Evolutionary conservation across 2,797 vertebrate species (phyloP).

Genomic region (Smutsia temminckii): DNA sequence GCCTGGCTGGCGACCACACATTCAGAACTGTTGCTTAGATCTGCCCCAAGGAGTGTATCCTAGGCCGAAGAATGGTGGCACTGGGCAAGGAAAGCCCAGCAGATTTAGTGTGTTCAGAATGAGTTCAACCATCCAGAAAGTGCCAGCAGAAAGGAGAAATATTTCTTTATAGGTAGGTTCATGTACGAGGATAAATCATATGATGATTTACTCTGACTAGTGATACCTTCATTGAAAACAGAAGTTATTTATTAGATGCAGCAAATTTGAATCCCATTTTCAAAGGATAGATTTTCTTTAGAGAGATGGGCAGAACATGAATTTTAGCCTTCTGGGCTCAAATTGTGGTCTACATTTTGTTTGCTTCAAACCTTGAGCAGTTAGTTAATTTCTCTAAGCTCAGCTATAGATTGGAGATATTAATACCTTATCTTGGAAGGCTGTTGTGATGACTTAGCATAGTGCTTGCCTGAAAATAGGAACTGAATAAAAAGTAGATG

Average conservation of each 20-base stretch:
- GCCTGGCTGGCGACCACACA: neutral
- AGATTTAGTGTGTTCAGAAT: constrained; percentile 37
- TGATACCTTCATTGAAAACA: neutral
- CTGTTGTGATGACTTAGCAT: neutral
- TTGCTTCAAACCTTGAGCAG: constrained; percentile 40
- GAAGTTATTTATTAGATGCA: constrained; percentile 31
- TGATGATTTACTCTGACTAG: neutral
- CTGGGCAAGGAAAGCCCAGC: neutral
- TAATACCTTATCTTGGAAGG: constrained; percentile 23
- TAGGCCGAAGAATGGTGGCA: constrained; percentile 3
- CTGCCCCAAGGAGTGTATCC: neutral
- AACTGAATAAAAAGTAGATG: neutral
- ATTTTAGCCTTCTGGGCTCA: neutral
- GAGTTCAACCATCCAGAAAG: neutral
- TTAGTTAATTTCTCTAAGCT: constrained; percentile 45
- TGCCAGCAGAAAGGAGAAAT: neutral
- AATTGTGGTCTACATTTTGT: neutral
- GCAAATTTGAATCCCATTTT: constrained; percentile 32
- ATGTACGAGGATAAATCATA: neutral
- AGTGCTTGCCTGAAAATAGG: neutral
- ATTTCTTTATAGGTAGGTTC: neutral
- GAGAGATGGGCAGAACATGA: neutral
- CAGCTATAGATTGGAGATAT: neutral
- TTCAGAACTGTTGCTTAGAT: neutral
- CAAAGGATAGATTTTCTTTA: constrained; percentile 19